Base-by-base conservation (phyloP, 2,113 vertebrate genomes). In the Zonotrichia leucophrys region DNA sequence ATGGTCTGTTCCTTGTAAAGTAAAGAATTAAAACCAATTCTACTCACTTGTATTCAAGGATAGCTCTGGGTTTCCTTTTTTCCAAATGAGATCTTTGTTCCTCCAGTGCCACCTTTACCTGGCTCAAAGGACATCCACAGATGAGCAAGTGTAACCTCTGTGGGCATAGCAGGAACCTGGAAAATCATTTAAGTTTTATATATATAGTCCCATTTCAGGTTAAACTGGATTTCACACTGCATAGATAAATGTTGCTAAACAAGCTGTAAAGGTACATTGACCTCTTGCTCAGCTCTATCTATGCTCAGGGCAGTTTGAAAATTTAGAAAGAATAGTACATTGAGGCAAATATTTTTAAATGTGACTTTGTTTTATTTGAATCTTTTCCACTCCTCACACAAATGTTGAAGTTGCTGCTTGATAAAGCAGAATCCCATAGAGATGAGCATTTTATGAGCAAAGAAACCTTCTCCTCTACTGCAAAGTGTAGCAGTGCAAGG, bases 351-450 rank as follows among this genome's bases (percentile, higher is more conserved):
- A 12, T 46, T 17, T 70, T 28, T 7, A 69, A 91, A 70, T 25
- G 19, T 18, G 20, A 1, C 2, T 33, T 21, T 49, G 31, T 41
- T 95, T 83, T 35, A 60, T 27, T 92, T 55, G 46, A 95, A 68
- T 92, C 68, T 82, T 88, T 72, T 90, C 46, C 73, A 39, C 31
- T 89, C 37, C 89, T 89, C 83, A 94, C 35, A 77, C 66, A 35
- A 6, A 5, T 16, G 37, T 28, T 72, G 66, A 89, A 73, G 56
- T 28, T 78, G 89, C 70, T 91, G 83, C 90, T 87, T 91, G 90
- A 95, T 81, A 95, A 94, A 97, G 87, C 79, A 95, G 87, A 96
- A 90, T 87, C 78, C 80, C 79, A 52, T 11, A 60, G 30, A 66
- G 37, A 56, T 67, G 74, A 96, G 92, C 69, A 90, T 92, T 96